Conservation (phyloP, 2,797 vertebrate genomes). For the Falco peregrinus region DNA sequence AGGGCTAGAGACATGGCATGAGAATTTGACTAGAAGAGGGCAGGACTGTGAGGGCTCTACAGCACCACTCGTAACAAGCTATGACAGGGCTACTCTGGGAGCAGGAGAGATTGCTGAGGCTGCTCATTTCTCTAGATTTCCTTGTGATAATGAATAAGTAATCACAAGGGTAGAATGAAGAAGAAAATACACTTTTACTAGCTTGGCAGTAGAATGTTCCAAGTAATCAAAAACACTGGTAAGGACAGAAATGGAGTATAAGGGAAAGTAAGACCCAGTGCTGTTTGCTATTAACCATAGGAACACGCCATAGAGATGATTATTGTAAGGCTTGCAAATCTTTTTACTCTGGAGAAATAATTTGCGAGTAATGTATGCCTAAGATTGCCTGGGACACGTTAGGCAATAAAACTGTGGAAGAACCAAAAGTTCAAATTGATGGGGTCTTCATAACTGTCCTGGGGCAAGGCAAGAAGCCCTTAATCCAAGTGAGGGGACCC, state of each 20-base stretch:
- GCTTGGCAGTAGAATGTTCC: background rate
- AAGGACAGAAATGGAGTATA: background rate
- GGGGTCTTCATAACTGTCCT: background rate
- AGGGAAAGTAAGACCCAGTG: background rate
- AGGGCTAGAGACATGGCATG: background rate
- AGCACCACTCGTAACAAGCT: background rate
- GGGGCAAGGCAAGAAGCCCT: background rate
- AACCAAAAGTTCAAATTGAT: background rate
- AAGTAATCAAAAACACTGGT: background rate
- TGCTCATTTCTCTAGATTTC: background rate
- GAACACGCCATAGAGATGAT: background rate
- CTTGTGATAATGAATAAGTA: background rate
- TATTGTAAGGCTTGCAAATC: background rate
- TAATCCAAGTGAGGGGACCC: background rate
- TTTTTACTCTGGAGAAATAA: background rate
- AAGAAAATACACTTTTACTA: background rate
- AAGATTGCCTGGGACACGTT: background rate
- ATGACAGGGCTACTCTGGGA: background rate
- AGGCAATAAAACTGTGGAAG: background rate
- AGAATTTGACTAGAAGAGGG: background rate
- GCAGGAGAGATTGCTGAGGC: background rate
- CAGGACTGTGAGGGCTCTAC: background rate
- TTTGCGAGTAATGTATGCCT: background rate
- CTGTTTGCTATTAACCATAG: background rate
- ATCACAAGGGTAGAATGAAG: background rate